Base-by-base conservation (phyloP, 2,888 invertebrate genomes). In the Limnephilus auricula region DNA sequence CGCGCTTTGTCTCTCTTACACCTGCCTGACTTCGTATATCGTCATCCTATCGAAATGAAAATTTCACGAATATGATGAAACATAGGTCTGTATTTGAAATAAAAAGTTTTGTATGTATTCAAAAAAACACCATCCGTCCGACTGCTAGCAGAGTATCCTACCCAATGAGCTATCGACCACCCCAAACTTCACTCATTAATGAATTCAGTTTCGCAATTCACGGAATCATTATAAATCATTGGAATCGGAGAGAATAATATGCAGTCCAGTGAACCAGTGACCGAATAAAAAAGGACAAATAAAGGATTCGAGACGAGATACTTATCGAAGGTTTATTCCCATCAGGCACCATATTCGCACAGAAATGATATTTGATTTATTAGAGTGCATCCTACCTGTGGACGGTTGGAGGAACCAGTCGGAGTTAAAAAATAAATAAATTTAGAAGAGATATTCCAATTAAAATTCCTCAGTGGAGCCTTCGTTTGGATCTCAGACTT, bases 371-470 rank as follows among this genome's bases (percentile, higher is more conserved):
- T 86, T 86, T 86, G 86, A 86, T 86, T 86, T 86, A 86, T 86
- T 50, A 31, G 31, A 86, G n/a, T 65, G 86, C 86, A 86, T 84
- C 86, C 86, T 86, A 32, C 86, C 25, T 2, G 25, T 6, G n/a
- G 15, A 85, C 37, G 45, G 84, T 85, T n/a, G n/a, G 40, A 32
- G 30, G 31, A 18, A 30, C 31, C 13, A 18, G 31, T n/a, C 30
- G 65, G 65, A 86, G 3, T 40, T 18, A 45, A 86, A 86, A 45
- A 50, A 30, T 18, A 86, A 86, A 90, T 86, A 90, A 86, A 90
- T 87, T 90, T 87, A 88, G 90, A 80, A 31, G 85, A 90, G 90
- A 82, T 90, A 92, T 90, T 92, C 92, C 92, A 92, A 92, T 92
- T 92, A 92, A 92, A 92, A 92, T 92, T 92, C 92, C 90, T 85